Percentiles rank a stretch among this genome's conserved stretches.
Evolutionary conservation across 1,140 invertebrate species (phyloP).

Genomic region (Trichonephila inaurata): DNA sequence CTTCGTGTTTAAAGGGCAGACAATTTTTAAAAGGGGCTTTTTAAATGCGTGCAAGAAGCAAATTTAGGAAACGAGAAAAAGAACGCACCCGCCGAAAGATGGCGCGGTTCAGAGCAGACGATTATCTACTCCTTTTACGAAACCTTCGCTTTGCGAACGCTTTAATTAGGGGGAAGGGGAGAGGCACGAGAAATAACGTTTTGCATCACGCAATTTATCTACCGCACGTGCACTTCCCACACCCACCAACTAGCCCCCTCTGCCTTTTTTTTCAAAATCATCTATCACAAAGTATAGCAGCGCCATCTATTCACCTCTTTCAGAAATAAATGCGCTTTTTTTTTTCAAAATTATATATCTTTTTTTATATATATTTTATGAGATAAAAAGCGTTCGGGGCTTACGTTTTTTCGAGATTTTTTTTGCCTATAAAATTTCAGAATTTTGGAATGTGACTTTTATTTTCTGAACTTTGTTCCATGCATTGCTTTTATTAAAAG

Average conservation of each 20-base stretch:
- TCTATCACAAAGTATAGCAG: background rate
- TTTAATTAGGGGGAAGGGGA: slow-evolving; percentile 37
- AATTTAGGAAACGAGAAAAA: background rate
- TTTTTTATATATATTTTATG: no score
- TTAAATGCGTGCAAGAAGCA: background rate
- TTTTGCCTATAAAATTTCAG: no score
- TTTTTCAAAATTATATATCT: no score
- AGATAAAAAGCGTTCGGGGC: no score
- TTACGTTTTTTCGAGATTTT: no score
- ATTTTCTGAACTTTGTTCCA: no score
- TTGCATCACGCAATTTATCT: slow-evolving; percentile 55
- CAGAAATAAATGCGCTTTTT: no score
- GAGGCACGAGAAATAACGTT: background rate
- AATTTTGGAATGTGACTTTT: no score
- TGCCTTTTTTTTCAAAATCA: no score
- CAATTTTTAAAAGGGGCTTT: background rate
- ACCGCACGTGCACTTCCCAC: background rate
- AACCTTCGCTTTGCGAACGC: slow-evolving; percentile 19
- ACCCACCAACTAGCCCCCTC: no score
- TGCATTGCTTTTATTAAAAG: no score
- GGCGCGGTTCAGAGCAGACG: background rate
- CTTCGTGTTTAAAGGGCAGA: background rate
- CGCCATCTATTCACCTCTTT: background rate
- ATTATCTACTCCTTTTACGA: slow-evolving; percentile 37
- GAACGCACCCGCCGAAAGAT: background rate